Conservation (phyloP, 2,113 vertebrate genomes). For the Glaucidium brasilianum region DNA sequence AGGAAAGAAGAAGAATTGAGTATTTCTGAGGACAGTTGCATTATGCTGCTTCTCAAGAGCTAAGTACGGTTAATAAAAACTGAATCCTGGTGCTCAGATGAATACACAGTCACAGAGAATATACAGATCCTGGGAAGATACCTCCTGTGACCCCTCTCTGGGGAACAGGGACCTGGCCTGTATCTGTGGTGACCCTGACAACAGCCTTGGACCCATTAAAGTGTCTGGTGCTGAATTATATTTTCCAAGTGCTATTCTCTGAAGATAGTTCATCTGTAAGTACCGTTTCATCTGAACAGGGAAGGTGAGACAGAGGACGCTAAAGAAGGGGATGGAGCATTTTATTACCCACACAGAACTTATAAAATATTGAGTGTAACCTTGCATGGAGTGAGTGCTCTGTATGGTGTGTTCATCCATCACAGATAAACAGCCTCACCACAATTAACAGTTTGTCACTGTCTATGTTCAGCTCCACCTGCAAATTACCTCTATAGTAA, state of each 20-base stretch:
- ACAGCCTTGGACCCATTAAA: background rate
- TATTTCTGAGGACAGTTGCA: background rate
- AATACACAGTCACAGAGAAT: background rate
- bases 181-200: background rate
- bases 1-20: background rate
- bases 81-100: background rate
- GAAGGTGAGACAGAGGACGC: conserved; percentile 27
- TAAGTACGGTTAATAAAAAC: background rate
- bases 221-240: background rate
- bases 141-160: background rate
- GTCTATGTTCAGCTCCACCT: background rate
- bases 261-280: background rate
- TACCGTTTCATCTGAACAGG: background rate
- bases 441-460: conserved; percentile 33
- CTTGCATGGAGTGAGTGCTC: background rate
- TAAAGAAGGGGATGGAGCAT: background rate
- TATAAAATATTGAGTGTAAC: conserved; percentile 26
- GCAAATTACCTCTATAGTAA: background rate
- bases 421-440: background rate
- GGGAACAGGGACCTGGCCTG: background rate
- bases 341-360: conserved; percentile 16
- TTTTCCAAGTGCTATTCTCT: background rate
- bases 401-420: background rate
- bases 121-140: background rate
- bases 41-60: background rate